Conservation (phyloP, 2,113 vertebrate species). For the Aix galericulata region DNA sequence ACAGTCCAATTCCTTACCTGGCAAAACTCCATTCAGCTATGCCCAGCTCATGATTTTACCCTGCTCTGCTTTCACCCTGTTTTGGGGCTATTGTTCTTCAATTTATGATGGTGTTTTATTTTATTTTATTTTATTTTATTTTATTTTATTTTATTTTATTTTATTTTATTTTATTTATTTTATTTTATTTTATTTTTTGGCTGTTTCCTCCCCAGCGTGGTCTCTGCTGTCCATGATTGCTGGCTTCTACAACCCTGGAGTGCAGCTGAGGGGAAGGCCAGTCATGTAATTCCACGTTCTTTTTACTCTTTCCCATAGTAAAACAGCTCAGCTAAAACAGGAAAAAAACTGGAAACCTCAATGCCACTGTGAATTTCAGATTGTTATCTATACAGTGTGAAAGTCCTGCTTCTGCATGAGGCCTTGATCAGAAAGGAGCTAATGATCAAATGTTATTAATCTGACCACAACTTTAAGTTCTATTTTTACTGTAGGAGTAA, state of each 20-base stretch:
- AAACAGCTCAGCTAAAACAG: neutral
- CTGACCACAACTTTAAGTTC: accelerated
- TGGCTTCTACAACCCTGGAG: neutral
- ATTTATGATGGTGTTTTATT: neutral
- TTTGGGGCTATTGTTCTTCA: neutral
- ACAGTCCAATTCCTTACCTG: neutral
- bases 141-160: neutral
- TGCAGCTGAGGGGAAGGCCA: neutral
- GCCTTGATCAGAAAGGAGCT: neutral
- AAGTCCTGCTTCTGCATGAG: neutral
- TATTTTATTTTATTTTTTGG: neutral
- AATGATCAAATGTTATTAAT: neutral
- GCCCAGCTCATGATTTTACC: neutral
- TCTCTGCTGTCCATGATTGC: neutral
- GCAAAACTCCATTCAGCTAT: neutral
- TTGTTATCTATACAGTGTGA: neutral
- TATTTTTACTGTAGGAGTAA: neutral
- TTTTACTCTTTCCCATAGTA: neutral
- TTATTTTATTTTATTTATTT: neutral
- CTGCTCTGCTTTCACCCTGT: neutral
- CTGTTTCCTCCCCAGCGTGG: accelerated
- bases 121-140: neutral
- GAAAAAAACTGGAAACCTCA: neutral
- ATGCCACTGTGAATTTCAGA: accelerated
- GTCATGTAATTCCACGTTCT: neutral